Base-by-base conservation (phyloP, 1,140 invertebrate genomes). In the Aphis craccivora region DNA sequence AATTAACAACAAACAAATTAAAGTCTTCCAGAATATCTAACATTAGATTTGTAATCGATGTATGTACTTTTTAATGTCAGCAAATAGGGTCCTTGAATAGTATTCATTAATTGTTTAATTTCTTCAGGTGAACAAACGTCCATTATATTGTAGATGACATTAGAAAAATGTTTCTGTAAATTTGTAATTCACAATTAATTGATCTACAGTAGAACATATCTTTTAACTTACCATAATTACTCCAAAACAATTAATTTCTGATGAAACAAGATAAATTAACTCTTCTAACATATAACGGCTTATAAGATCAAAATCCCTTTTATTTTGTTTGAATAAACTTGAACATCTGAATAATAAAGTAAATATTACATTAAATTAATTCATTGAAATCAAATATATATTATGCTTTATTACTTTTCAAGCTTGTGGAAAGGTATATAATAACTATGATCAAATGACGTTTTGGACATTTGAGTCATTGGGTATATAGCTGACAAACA, bases 11-110 rank as follows among this genome's bases (percentile, higher is more conserved):
- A 37, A 51, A 6, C 53, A 51, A 53, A 37, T 37, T 37, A 55
- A 90, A 90, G n/a, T 90, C 48, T 67, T 67, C 90, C 90, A 91
- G 37, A 76, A 91, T 45, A 91, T 91, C 76, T 81, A 51, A 35
- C 30, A 83, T 23, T 48, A 83, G 0, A 5, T n/a, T 2, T 48
- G 43, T 91, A 81, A 2, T 91, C 67, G 0, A 2, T 0, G 7
- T 81, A 76, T 7, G 9, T 7, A n/a, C 14, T 51, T 35, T 0
- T n/a, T 48, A 76, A 83, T 23, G 51, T 23, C 18, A 30, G 14
- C 7, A 48, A 14, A 35, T 8, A 18, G 25, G 43, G n/a, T 51
- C 67, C 90, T 8, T 83, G 7, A 35, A 91, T 55, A 48, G 14
- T 48, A 0, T 3, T 20, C 30, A 91, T 35, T 37, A 91, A 1